phyloP scores from a whole-genome alignment of 2,888 invertebrate species.

The Andrena haemorrhoa region DNA sequence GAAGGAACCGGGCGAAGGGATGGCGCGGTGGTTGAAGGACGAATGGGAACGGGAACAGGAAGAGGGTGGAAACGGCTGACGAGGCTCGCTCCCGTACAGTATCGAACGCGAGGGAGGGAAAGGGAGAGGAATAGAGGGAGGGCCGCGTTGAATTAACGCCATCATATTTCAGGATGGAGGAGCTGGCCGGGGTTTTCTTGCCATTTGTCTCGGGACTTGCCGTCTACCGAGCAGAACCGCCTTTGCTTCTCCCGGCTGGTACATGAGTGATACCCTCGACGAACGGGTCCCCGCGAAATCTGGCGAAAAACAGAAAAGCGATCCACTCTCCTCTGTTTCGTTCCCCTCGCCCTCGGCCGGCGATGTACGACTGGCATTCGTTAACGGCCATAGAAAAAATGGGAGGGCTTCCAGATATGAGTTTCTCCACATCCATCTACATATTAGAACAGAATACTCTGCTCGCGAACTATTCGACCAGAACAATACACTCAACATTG shows the following conservation, averaged over 20 bases:
- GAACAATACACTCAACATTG: too few relatives aligned
- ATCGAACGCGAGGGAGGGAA: conserved; percentile 75
- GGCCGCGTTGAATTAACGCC: conserved; percentile 83
- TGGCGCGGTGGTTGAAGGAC: conserved; percentile 73
- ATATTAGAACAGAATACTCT: too few relatives aligned
- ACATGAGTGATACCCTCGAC: conserved; percentile 75
- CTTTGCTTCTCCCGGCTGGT: conserved; percentile 67
- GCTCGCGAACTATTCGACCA: too few relatives aligned
- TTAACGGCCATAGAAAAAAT: conserved; percentile 28
- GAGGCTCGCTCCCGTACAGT: conserved; percentile 71
- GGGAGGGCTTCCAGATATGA: background rate
- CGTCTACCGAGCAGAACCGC: conserved; percentile 55
- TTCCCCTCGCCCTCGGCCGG: background rate
- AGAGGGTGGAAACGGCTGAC: conserved; percentile 79
- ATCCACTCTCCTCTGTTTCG: background rate
- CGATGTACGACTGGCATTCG: conserved; percentile 38
- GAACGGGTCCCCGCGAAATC: conserved; percentile 55
- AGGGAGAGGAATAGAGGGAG: conserved; percentile 31
- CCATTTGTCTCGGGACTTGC: conserved; percentile 79
- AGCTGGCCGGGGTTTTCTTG: conserved; percentile 76
- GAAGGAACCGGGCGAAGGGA: conserved; percentile 40
- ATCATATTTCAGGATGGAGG: conserved; percentile 83
- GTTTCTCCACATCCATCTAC: background rate
- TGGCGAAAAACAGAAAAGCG: conserved; percentile 56
- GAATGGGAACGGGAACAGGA: conserved; percentile 67